A percentile compares a stretch with the other conserved stretches of the same genome.
phyloP scores from a whole-genome alignment of 2,113 vertebrate species.

The Xenopus laevis region DNA sequence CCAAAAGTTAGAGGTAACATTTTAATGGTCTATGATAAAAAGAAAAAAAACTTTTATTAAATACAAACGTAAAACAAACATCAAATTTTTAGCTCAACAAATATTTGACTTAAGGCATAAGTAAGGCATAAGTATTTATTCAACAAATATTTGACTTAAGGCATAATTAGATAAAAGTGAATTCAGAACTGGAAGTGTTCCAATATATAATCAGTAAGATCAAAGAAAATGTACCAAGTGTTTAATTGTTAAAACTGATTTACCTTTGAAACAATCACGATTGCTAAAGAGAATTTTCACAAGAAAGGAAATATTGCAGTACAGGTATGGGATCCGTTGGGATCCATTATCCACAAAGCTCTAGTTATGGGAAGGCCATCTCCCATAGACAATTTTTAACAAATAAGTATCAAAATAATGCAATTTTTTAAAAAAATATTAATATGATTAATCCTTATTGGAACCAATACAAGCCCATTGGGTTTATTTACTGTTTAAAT shows the following conservation, averaged over 20 bases:
- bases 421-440: too few species aligned
- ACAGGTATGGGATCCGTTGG: too few species aligned
- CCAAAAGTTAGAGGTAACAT: neutral
- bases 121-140: too few species aligned
- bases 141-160: neutral
- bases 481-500: too few species aligned
- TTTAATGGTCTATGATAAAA: neutral
- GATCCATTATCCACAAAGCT: too few species aligned
- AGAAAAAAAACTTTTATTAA: neutral
- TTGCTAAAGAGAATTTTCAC: too few species aligned
- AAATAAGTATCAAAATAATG: too few species aligned
- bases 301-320: too few species aligned
- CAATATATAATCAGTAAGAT: constrained; percentile 16
- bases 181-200: constrained; percentile 12
- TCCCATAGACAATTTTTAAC: too few species aligned
- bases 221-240: constrained; percentile 9
- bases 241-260: constrained; percentile 15
- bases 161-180: neutral
- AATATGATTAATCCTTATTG: too few species aligned
- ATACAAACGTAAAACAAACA: neutral
- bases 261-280: constrained; percentile 13
- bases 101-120: neutral
- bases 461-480: too few species aligned
- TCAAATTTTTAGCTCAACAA: neutral
- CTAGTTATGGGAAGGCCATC: too few species aligned